These are phyloP conservation scores for Columba janthina DNA, from an alignment of 2,113 vertebrate genomes.

Conservation along the genomic window DNA sequence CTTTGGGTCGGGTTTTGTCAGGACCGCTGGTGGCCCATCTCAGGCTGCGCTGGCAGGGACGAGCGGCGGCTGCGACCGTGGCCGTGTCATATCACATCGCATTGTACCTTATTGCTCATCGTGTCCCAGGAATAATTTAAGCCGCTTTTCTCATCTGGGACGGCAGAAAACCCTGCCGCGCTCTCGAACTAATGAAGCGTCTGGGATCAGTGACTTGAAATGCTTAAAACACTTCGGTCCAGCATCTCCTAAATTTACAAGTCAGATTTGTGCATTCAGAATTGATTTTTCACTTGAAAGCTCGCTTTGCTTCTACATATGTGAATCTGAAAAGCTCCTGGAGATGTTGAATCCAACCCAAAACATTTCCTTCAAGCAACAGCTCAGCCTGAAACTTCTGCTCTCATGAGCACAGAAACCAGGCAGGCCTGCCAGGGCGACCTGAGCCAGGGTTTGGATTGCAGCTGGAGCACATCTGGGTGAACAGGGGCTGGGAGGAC, in stretches of 20 bases:
- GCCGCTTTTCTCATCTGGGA: not conserved
- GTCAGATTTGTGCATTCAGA: not conserved
- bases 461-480: not conserved
- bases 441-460: not conserved
- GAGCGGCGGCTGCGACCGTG: accelerated
- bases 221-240: not conserved
- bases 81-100: not conserved
- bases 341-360: not conserved
- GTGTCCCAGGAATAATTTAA: constrained; percentile 38
- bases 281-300: not conserved
- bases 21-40: no score
- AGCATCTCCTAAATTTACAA: not conserved
- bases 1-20: accelerated
- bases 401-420: not conserved
- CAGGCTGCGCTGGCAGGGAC: not conserved
- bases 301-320: not conserved
- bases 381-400: not conserved
- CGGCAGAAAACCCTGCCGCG: not conserved
- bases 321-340: accelerated
- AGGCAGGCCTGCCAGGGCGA: not conserved
- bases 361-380: no score
- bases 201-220: constrained; percentile 6
- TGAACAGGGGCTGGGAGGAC: accelerated
- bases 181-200: not conserved
- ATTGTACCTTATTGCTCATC: not conserved